A percentile compares a stretch with the other conserved stretches of the same genome.
Conservation (phyloP, 92 coral and sea anemone species). For the Epizoanthus ramosus region DNA sequence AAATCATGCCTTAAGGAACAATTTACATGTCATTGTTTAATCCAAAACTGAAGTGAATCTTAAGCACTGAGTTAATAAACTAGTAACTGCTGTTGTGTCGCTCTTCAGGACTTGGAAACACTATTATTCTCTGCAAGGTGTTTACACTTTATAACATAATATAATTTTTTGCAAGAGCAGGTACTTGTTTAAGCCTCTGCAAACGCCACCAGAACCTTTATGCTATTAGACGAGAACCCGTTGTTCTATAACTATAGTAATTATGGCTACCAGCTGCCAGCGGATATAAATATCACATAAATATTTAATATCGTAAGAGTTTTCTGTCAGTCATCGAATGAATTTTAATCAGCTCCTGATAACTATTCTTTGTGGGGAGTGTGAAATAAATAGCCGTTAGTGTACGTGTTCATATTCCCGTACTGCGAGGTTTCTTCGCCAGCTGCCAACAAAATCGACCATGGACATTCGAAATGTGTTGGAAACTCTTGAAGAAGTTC, state of each 20-base stretch:
- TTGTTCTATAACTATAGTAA: slow-evolving; percentile 26
- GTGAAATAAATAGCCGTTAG: not conserved
- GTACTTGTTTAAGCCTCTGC: not conserved
- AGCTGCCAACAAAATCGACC: slow-evolving; percentile 1
- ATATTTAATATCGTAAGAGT: slow-evolving; percentile 65
- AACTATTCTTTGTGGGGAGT: slow-evolving; percentile 13
- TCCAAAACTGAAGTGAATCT: not conserved
- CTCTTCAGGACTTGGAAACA: not conserved
- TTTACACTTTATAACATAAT: not conserved
- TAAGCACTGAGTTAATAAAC: not conserved
- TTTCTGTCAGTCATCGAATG: slow-evolving; percentile 49
- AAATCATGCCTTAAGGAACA: not conserved
- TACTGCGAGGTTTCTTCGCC: not conserved
- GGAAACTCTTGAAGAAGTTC: slow-evolving; percentile 76
- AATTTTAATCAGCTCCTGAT: slow-evolving; percentile 52
- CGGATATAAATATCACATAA: slow-evolving; percentile 40
- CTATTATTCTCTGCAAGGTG: not conserved
- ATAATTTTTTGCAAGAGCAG: not conserved
- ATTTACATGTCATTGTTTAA: slow-evolving; percentile 15
- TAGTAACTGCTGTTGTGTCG: not conserved
- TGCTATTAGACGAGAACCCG: not conserved
- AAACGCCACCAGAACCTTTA: slow-evolving; percentile 11
- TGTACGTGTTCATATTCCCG: not conserved
- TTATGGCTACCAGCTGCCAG: slow-evolving; percentile 33
- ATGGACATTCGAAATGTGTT: slow-evolving; percentile 78